Percentiles rank a stretch among this genome's conserved stretches.
Conservation (phyloP, 2,888 invertebrate species). For the Leptopilina myrica region DNA sequence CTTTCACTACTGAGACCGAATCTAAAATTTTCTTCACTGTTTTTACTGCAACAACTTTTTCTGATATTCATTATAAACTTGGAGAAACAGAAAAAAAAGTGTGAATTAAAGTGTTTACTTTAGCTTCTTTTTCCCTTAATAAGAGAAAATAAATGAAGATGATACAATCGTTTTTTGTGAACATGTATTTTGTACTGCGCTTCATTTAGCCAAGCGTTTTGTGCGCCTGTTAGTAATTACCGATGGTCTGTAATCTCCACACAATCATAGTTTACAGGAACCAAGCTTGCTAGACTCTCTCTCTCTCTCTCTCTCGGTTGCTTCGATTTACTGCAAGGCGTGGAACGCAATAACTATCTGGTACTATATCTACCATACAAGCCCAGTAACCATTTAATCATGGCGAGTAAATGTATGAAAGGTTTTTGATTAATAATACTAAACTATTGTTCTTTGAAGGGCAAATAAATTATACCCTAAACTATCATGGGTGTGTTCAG, state of each 20-base stretch:
- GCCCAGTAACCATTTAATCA: conserved; percentile 26
- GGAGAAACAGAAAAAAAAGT: not conserved
- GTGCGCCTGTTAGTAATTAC: conserved; percentile 71
- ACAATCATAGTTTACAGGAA: conserved; percentile 71
- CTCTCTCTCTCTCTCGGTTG: conserved; percentile 46
- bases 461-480: not conserved
- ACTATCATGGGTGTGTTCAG: not conserved
- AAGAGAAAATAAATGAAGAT: conserved; percentile 23
- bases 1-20: too few relatives aligned
- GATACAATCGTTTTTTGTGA: conserved; percentile 45
- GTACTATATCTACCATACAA: conserved; percentile 51
- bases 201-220: conserved; percentile 67
- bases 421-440: conserved; percentile 23
- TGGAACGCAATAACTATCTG: conserved; percentile 61
- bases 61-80: not conserved
- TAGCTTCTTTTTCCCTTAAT: not conserved
- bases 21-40: too few relatives aligned
- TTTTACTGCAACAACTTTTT: not conserved
- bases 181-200: conserved; percentile 46
- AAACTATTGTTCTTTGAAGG: conserved; percentile 5
- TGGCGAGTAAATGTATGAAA: conserved; percentile 29
- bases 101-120: not conserved
- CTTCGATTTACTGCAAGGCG: conserved; percentile 43
- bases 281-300: conserved; percentile 64
- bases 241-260: conserved; percentile 72